Base-by-base conservation (phyloP, 1,140 invertebrate species). In the Kradibia gibbosae region DNA sequence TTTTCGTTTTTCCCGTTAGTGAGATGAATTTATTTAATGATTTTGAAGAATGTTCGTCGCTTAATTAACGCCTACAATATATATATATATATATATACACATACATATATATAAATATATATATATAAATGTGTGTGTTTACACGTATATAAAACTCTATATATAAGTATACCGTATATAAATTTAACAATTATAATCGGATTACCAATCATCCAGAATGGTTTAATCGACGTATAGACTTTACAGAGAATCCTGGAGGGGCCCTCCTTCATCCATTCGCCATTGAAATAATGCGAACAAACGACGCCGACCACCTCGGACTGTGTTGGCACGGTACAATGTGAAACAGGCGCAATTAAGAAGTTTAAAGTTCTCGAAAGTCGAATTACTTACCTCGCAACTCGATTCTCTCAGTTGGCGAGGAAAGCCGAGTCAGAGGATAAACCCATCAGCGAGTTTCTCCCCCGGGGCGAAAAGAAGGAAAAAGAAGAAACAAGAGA, bases 401-500 rank as follows among this genome's bases (percentile, higher is more conserved):
- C n/a, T 60, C 50, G 39, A 80, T 74, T 80, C 45, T 62, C 20
- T 20, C 11, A 8, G 22, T n/a, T 42, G 17, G 31, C 20, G 28
- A 53, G 72, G 48, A 81, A 75, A 84, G 82, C 20, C 36, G 60
- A 57, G 71, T 60, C 22, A 62, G 55, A 84, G 79, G 55, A 65
- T 53, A 81, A 65, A 57, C 53, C 57, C n/a, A 74, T 74, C 71
- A 74, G 28, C 39, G 57, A 48, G 25, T 60, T 73, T 57, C 28
- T 55, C 36, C 42, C 55, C 20, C 20, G 22, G 13, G 42, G 45
- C 28, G 70, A 34, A 72, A 57, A 36, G 1, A 25, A 86, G 79
- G 75, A 57, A 36, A 82, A 83, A 73, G 62, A 85, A 45, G 25
- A n/a, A 62, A 85, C 86, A 17, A 31, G 13, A 39, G 20, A 71